These are phyloP conservation scores for Drosophila biarmipes DNA, from an alignment of 1,140 invertebrate species.

Conservation along the genomic window DNA sequence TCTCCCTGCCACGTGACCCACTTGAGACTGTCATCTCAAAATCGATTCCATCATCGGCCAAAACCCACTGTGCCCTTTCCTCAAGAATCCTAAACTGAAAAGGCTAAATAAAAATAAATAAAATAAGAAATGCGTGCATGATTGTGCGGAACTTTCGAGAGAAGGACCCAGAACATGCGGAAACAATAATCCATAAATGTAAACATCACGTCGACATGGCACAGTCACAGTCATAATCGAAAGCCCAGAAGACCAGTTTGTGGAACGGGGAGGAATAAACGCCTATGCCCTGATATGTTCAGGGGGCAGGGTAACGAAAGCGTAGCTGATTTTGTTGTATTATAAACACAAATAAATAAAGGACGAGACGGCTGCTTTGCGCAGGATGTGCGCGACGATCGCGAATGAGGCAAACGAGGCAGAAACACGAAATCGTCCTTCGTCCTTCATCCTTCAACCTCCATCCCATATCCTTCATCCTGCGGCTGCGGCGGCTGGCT, in stretches of 20 bases:
- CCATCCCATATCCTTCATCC: conserved; percentile 52
- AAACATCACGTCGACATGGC: conserved; percentile 79
- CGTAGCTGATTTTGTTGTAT: conserved; percentile 84
- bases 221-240: conserved; percentile 55
- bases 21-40: conserved; percentile 25
- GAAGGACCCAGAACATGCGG: conserved; percentile 60
- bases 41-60: not conserved
- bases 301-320: conserved; percentile 65
- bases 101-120: conserved; percentile 17
- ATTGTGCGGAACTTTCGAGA: conserved; percentile 73
- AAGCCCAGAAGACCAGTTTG: conserved; percentile 59
- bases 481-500: conserved; percentile 64
- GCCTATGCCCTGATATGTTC: not conserved
- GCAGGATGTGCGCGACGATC: conserved; percentile 52
- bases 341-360: conserved; percentile 84
- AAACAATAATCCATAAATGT: conserved; percentile 83
- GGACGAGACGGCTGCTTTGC: conserved; percentile 52
- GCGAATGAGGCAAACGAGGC: conserved; percentile 64
- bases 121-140: conserved; percentile 45
- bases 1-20: conserved; percentile 4
- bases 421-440: conserved; percentile 57
- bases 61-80: not conserved
- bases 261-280: conserved; percentile 32
- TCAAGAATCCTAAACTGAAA: not conserved
- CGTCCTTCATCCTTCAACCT: conserved; percentile 14